These are phyloP conservation scores for Sarcoramphus papa DNA, from an alignment of 2,797 vertebrate genomes.

Conservation along the genomic window DNA sequence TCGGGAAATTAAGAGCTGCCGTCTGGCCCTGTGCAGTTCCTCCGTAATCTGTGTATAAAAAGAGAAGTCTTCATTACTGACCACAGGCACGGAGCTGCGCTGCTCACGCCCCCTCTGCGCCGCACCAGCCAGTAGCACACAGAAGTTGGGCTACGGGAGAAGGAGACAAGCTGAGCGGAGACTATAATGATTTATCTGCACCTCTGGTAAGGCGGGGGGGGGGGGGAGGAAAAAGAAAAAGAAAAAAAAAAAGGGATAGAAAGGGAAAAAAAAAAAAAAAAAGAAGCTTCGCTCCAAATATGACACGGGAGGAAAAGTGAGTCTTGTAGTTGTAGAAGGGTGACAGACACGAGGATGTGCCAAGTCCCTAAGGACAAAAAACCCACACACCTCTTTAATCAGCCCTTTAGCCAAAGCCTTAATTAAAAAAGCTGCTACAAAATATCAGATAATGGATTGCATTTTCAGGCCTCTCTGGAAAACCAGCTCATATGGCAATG, in stretches of 20 bases:
- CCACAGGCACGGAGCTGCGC: conserved; percentile 79
- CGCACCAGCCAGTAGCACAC: conserved; percentile 87
- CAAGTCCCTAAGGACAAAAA: conserved; percentile 12
- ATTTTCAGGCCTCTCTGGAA: conserved; percentile 33
- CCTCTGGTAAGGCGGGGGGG: conserved; percentile 1
- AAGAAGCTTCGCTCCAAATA: not conserved
- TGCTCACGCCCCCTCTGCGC: conserved; percentile 80
- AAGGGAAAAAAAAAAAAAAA: conserved; percentile 5
- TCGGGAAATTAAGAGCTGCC: conserved; percentile 70
- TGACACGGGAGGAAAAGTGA: not conserved
- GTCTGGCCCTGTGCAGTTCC: conserved; percentile 77
- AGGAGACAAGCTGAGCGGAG: conserved; percentile 74
- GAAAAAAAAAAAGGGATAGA: conserved; percentile 1
- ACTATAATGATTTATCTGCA: conserved; percentile 74
- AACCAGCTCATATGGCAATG: conserved; percentile 1
- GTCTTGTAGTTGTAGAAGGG: not conserved
- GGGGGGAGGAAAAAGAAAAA: not conserved
- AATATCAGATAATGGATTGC: conserved; percentile 36
- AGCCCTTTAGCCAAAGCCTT: conserved; percentile 1
- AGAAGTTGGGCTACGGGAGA: conserved; percentile 63
- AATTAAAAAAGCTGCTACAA: conserved; percentile 46
- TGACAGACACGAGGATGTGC: not conserved
- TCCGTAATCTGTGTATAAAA: conserved; percentile 90
- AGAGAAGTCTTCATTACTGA: conserved; percentile 93
- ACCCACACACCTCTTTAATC: not conserved